Base-by-base conservation (phyloP, 2,113 vertebrate genomes). In the Fregetta grallaria region DNA sequence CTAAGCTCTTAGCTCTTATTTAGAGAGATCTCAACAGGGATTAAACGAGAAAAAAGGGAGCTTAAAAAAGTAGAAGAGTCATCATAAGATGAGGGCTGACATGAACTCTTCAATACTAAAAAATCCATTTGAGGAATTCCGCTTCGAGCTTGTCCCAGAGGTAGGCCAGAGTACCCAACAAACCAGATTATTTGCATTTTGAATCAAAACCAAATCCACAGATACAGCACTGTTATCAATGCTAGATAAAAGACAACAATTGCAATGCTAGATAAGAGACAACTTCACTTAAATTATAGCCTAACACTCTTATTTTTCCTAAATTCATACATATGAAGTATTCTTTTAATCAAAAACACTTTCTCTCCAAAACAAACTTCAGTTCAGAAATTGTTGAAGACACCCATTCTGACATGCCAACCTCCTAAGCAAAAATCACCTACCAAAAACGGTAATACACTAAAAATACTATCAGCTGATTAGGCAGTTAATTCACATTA, bases 1-100 rank as follows among this genome's bases (percentile, higher is more conserved):
- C 76, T 62, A 92, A 86, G 68, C 92, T 97, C 83, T 96, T 93
- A 88, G 73, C 63, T 97, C 93, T 96, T 96, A 89, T 95, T 98
- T 97, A 94, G 94, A 91, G 79, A 95, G 92, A 83, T 92, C 84
- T 73, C 82, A 88, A 67, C 66, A 68, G 85, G 90, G 92, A 97
- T 96, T 98, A 97, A 94, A 87, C 0, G 42, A 90, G 93, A 79
- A 95, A 96, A 95, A 86, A 94, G 66, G 86, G 50, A 91, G 92
- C 93, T 97, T 97, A 74, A 93, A 90, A 94, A 96, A 90, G 79
- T 49, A 89, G 90, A 90, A 90, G 93, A 96, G 89, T 58, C 71
- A 92, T 95, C 79, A 96, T 82, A 96, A 96, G 74, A 96, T 74
- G 45, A 96, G 63, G 72, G 88, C 73, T 96, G 85, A 83, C 42